These are phyloP conservation scores for Grallaria varia DNA, from an alignment of 2,113 vertebrate species.

Conservation along the genomic window DNA sequence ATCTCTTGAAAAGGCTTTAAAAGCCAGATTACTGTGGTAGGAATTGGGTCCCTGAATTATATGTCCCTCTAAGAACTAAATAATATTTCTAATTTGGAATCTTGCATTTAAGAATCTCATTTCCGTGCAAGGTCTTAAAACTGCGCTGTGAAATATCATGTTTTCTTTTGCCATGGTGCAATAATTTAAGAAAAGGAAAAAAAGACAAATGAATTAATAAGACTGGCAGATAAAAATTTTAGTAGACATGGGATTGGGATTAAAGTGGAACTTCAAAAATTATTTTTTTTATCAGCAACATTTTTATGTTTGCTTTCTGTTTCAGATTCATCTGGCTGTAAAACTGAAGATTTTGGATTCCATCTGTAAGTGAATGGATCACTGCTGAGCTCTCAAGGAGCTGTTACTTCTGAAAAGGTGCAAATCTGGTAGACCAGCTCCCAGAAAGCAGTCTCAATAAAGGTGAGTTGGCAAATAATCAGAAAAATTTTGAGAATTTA, in stretches of 20 bases:
- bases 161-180: not conserved
- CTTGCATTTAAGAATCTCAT: not conserved
- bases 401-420: not conserved
- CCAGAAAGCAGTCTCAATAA: not conserved
- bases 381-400: not conserved
- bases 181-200: not conserved
- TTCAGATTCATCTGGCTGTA: not conserved
- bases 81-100: not conserved
- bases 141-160: rapidly evolving
- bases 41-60: not conserved
- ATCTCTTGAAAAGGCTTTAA: not conserved
- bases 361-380: not conserved
- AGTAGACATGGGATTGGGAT: not conserved
- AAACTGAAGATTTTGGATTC: not conserved
- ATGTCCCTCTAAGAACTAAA: not conserved
- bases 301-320: not conserved
- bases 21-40: not conserved
- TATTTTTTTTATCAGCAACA: not conserved
- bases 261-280: not conserved
- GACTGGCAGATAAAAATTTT: not conserved
- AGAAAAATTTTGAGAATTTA: not conserved
- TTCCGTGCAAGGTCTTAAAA: not conserved
- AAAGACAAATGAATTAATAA: not conserved
- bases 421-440: not conserved
- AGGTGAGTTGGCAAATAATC: not conserved